Evolutionary conservation across 2,113 vertebrate genomes (phyloP).

Genomic region (Phyllostomus hastatus): DNA sequence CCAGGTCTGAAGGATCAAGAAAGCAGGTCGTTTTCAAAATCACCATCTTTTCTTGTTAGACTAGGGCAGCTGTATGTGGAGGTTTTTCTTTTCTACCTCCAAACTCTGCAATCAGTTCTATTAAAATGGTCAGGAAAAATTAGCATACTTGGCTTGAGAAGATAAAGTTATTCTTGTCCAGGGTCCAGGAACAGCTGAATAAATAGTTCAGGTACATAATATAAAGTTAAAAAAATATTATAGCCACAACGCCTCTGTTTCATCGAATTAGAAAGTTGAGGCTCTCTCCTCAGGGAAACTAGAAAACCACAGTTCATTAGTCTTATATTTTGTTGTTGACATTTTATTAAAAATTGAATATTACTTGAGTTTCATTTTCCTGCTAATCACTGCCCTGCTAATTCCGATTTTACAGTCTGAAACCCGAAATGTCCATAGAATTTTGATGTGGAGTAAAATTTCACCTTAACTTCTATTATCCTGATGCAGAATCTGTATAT

Average conservation of each 20-base stretch:
- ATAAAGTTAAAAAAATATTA: background rate
- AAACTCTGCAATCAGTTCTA: background rate
- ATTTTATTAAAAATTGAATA: conserved; percentile 16
- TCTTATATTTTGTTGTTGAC: background rate
- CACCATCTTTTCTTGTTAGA: background rate
- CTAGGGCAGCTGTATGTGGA: background rate
- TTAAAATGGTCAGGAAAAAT: background rate
- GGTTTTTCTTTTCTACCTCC: background rate
- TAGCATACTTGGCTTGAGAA: background rate
- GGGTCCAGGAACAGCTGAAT: background rate
- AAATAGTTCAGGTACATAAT: background rate
- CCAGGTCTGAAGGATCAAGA: background rate
- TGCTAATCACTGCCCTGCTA: background rate
- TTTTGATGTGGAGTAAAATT: conserved; percentile 17
- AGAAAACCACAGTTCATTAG: background rate
- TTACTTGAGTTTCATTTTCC: conserved; percentile 47
- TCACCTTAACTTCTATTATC: background rate
- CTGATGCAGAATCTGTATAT: background rate
- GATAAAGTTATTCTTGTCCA: background rate
- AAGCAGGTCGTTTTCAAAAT: background rate
- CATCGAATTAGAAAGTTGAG: background rate
- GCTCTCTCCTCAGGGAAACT: background rate
- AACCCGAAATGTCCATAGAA: background rate
- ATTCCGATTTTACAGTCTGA: background rate
- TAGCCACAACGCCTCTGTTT: background rate